phyloP scores from a whole-genome alignment of 2,888 invertebrate species.

The Plemyria rubiginata region DNA sequence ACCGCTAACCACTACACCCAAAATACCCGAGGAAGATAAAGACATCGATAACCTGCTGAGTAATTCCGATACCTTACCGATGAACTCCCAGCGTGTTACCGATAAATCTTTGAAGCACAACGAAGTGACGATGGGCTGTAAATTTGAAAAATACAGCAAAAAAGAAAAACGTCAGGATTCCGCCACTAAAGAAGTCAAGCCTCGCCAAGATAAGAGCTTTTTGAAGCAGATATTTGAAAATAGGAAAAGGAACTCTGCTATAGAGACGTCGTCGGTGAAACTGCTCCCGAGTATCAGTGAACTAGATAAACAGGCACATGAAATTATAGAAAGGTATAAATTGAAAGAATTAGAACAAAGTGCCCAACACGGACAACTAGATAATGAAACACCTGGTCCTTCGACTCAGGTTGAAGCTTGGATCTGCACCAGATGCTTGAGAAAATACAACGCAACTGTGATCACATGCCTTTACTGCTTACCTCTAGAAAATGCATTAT shows the following conservation, averaged over 20 bases:
- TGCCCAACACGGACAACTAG: conserved; percentile 24
- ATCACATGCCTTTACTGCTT: conserved; percentile 63
- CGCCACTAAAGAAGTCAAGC: conserved; percentile 59
- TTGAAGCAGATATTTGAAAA: conserved; percentile 80
- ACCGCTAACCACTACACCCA: conserved; percentile 1
- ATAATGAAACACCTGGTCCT: conserved; percentile 39
- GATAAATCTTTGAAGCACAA: conserved; percentile 36
- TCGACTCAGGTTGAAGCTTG: conserved; percentile 50
- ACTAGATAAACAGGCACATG: conserved; percentile 90
- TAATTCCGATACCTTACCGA: conserved; percentile 36
- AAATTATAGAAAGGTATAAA: conserved; percentile 86
- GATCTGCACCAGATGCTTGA: conserved; percentile 71
- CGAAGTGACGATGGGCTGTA: conserved; percentile 46
- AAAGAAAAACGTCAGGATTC: conserved; percentile 46
- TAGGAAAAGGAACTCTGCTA: conserved; percentile 69
- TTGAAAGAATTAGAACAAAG: conserved; percentile 49
- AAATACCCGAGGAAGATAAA: conserved; percentile 20
- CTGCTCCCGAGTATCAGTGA: conserved; percentile 91
- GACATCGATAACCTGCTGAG: conserved; percentile 1
- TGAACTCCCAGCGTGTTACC: conserved; percentile 36
- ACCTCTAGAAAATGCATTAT: conserved; percentile 40
- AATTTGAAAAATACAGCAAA: conserved; percentile 62
- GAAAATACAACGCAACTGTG: conserved; percentile 66
- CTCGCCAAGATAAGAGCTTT: conserved; percentile 81
- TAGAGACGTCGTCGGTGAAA: conserved; percentile 76